phyloP scores from a whole-genome alignment of 2,113 vertebrate species.

The Oplegnathus fasciatus region DNA sequence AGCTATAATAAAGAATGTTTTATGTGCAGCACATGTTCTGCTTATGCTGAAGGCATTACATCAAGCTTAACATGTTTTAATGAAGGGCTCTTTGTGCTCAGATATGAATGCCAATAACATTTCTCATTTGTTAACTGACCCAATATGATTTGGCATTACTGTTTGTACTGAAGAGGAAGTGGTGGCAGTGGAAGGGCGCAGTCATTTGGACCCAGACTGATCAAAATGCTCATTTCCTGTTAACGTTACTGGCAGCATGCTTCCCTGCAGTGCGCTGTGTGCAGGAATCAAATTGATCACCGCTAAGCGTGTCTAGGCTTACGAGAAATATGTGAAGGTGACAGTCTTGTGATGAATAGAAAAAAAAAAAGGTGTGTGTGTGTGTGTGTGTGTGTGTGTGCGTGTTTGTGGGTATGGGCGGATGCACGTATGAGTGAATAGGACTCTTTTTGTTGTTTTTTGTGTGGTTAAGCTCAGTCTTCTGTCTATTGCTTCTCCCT shows the following conservation, averaged over 20 bases:
- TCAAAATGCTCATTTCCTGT: slow-evolving; percentile 59
- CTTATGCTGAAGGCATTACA: not conserved
- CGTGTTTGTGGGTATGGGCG: not conserved
- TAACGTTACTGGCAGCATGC: not conserved
- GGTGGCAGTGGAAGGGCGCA: not conserved
- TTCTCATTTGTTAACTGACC: not conserved
- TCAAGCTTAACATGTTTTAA: not conserved
- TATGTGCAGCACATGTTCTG: not conserved
- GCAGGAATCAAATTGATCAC: slow-evolving; percentile 4
- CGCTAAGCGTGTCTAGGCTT: not conserved
- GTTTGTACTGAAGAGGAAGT: slow-evolving; percentile 36
- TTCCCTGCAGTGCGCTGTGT: not conserved
- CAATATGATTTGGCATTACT: not conserved
- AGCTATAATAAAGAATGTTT: not conserved
- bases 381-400: too few species aligned
- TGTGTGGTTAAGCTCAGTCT: not conserved
- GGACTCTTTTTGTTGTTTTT: not conserved
- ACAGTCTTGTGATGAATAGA: slow-evolving; percentile 8
- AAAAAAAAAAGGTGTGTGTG: not conserved
- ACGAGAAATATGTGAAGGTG: slow-evolving; percentile 50
- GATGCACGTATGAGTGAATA: not conserved
- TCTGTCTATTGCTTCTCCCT: not conserved
- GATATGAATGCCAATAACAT: not conserved
- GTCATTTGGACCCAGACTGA: not conserved
- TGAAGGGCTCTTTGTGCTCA: not conserved